Conservation (phyloP, 2,888 invertebrate species). For the Clunio marinus region DNA sequence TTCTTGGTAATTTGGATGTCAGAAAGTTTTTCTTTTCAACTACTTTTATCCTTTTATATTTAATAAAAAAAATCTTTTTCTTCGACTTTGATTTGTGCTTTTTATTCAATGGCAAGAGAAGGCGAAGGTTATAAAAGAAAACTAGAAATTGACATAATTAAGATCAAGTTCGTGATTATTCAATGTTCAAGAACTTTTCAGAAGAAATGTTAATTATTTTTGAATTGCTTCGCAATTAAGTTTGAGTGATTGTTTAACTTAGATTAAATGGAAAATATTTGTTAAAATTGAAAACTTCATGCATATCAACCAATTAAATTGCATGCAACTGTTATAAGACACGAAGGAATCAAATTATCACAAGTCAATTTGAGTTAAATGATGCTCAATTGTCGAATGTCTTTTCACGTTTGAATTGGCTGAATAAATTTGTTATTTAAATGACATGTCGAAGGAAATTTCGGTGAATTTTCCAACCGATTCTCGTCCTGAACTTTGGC, state of each 20-base stretch:
- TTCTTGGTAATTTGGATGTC: slow-evolving; percentile 18
- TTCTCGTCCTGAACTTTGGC: neutral
- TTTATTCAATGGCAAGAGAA: neutral
- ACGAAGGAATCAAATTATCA: slow-evolving; percentile 7
- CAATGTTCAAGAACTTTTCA: neutral
- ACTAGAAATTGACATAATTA: neutral
- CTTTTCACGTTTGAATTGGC: slow-evolving; percentile 7
- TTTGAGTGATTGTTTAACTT: neutral
- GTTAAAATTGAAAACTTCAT: neutral
- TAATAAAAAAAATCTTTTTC: neutral
- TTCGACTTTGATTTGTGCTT: no score
- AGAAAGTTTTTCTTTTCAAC: slow-evolving; percentile 5
- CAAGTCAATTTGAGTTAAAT: neutral
- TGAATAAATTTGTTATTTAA: slow-evolving; percentile 39
- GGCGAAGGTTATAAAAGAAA: no score
- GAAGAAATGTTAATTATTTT: neutral
- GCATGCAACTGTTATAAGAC: neutral
- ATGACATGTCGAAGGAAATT: slow-evolving; percentile 13
- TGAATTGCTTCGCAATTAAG: neutral
- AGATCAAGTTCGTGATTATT: slow-evolving; percentile 4
- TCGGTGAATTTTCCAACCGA: neutral
- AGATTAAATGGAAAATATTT: neutral
- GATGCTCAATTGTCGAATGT: neutral
- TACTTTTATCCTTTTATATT: no score
- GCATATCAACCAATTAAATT: slow-evolving; percentile 7